Conservation (phyloP, 2,888 invertebrate species). For the Andricus curvator region DNA sequence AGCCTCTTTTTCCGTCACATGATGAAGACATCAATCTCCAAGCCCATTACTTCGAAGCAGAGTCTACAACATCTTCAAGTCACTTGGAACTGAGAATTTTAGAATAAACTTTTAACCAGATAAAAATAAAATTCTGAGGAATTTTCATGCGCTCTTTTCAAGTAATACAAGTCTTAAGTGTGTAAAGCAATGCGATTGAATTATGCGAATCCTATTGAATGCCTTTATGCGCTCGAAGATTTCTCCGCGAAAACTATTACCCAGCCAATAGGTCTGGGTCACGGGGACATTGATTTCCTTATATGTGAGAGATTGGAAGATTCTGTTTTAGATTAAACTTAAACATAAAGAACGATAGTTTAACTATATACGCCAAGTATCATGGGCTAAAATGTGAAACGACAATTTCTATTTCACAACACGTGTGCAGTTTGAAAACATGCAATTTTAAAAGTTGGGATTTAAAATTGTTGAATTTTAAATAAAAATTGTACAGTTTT, state of each 20-base stretch:
- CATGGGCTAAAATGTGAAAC: conserved; percentile 40
- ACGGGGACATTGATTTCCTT: conserved; percentile 70
- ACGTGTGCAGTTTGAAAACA: conserved; percentile 34
- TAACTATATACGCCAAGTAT: not conserved
- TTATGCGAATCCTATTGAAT: conserved; percentile 44
- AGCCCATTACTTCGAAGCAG: not conserved
- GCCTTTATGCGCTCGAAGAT: conserved; percentile 44
- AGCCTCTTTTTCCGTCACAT: not conserved
- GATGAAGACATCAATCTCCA: not conserved
- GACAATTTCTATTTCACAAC: conserved; percentile 56
- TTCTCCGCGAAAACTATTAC: conserved; percentile 66
- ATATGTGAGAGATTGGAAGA: conserved; percentile 48
- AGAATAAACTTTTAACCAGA: not conserved
- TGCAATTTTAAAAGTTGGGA: not conserved
- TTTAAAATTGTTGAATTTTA: not conserved
- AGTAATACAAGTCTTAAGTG: conserved; percentile 2
- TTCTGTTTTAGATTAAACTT: conserved; percentile 14
- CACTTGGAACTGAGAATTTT: not conserved
- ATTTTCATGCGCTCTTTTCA: conserved; percentile 11
- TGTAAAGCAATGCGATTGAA: conserved; percentile 33
- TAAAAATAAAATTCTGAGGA: not conserved
- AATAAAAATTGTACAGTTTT: not conserved
- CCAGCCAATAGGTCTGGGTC: conserved; percentile 70
- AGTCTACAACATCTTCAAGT: not conserved
- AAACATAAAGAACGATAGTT: conserved; percentile 14